Base-by-base conservation (phyloP, 2,113 vertebrate genomes). In the Cryptotis parvus region DNA sequence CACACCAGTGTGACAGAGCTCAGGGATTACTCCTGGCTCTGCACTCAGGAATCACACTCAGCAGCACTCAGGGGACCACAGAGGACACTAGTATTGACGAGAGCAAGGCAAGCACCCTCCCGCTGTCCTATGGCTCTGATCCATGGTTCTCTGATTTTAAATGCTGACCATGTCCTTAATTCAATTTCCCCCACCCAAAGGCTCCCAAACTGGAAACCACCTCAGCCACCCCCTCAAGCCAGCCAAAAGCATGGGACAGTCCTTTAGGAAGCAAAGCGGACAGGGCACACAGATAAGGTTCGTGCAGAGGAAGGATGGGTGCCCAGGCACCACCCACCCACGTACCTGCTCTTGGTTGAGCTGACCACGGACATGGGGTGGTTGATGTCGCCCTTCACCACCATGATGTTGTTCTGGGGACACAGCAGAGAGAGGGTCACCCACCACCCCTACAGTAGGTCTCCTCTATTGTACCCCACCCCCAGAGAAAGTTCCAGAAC, bases 301-400 rank as follows among this genome's bases (percentile, higher is more conserved):
- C 63, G n/a, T 66, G 27, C 29, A 29, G 63, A 66, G 63, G 26
- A 65, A 65, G 26, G 63, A 29, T 31, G 63, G 63, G 63, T 4
- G n/a, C 33, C 33, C 18, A 24, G 69, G 18, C 20, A 29, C 16
- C n/a, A 2, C 26, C 58, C 55, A 63, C 70, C 82, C 82, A 96
- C 97, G 0, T 86, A 99, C 99, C 99, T 99, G 99, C 99, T 99
- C 97, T 99, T 99, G 92, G 99, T 99, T 61, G 99, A 99, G 97
- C 99, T 99, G 97, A 99, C 98, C 0, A 99, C 94, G 9, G 99
- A 98, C 99, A 99, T 99, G 15, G 99, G 99, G 87, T 99, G 99
- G 96, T 99, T 99, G 31, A 94, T 94, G 12, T 98, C 99, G 0
- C 99, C 99, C 91, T 99, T 99, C 94, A 99, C 99, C 93, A 99